Base-by-base conservation (phyloP, 2,113 vertebrate genomes). In the Lepidothrix coronata region DNA sequence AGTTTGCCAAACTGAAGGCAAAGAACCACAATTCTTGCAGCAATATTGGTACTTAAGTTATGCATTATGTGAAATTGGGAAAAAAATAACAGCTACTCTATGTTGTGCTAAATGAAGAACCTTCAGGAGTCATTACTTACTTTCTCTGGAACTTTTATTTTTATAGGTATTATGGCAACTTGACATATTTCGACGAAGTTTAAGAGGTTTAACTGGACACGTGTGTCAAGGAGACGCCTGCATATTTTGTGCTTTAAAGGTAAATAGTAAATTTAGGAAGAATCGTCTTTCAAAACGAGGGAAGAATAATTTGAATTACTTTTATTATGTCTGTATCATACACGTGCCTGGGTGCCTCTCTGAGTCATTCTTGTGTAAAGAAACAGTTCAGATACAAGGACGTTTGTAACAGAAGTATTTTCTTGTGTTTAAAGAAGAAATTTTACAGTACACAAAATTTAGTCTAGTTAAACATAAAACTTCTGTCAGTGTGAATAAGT, bases 211-310 rank as follows among this genome's bases (percentile, higher is more conserved):
- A 46, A 98, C 99, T 31, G 99, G 99, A 55, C 99, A 99, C 12
- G 98, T 99, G 78, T 99, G 99, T 96, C 98, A 99, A 59, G 99
- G 99, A 89, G 99, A 99, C 20, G 98, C 99, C 2, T 99, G 99
- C 95, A 99, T 99, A 96, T 99, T 99, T 96, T 99, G 99, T 97
- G 99, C 99, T 75, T 97, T 99, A 95, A 99, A 99, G 99, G 99
- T 99, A 98, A 95, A 6, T 23, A n/a, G 48, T 12, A 31, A 51
- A 25, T 35, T 65, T 37, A 71, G 44, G 16, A 66, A 58, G 19
- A 71, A 59, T 3, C 1, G 10, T 72, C 17, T 75, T 54, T 70
- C 37, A 49, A 73, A 85, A 43, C 35, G 14, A 65, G 19, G 12
- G 37, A 8, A 30, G n/a, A 86, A 6, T 7, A 59, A 30, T 74